Evolutionary conservation across 2,888 invertebrate species (phyloP).

Genomic region (Ernsta delagoae): DNA sequence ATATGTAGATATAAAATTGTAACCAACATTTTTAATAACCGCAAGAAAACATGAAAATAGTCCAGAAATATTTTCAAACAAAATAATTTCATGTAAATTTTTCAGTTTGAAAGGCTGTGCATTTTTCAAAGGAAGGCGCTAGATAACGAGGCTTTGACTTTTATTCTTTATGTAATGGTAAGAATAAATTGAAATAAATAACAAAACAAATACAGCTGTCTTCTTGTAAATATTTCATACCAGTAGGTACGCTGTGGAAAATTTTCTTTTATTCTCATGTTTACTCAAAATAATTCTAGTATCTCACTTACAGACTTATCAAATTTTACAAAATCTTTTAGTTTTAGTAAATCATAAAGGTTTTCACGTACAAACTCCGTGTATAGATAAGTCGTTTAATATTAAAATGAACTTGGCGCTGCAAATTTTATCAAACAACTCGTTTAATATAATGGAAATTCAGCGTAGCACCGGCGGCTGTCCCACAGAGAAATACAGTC

Average conservation of each 20-base stretch:
- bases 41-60: no score
- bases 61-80: neutral
- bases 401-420: conserved; percentile 38
- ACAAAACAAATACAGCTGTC: neutral
- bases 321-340: neutral
- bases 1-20: no score
- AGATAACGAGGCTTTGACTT: conserved; percentile 30
- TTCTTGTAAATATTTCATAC: neutral
- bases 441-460: conserved; percentile 35
- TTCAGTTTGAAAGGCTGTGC: conserved; percentile 12
- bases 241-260: neutral
- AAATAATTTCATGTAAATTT: conserved; percentile 15
- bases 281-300: neutral
- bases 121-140: conserved; percentile 17
- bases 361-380: conserved; percentile 11
- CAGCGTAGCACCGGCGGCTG: conserved; percentile 15
- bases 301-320: neutral
- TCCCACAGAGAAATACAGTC: conserved; percentile 6
- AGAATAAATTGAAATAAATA: conserved; percentile 15
- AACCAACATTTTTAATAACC: no score
- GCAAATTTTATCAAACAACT: conserved; percentile 37
- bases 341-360: conserved; percentile 21
- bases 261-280: neutral
- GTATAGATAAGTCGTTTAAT: conserved; percentile 35
- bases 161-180: conserved; percentile 12